Evolutionary conservation across 1,140 invertebrate genomes (phyloP), one percentile per base, ranked within the genome.

Genomic region (Hypothenemus hampei): DNA sequence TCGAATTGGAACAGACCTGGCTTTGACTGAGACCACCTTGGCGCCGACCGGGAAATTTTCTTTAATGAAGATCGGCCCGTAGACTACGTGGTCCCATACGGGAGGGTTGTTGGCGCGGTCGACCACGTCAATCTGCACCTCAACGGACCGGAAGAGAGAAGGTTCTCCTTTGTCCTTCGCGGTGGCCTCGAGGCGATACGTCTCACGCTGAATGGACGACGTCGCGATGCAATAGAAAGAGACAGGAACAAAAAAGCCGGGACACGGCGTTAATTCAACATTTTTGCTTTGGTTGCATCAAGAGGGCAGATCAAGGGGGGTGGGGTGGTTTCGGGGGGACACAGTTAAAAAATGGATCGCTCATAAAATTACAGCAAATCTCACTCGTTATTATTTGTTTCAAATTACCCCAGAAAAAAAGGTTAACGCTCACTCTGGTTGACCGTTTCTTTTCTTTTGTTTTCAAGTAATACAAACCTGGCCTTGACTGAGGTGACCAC

Each of bases 111-210:
- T 95, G 65, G 89, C 89, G 75, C 92, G 86, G 80, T 96, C 91
- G 79, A 95, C 93, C 78, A 95, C 91, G 81, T 95, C 93, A 80
- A 96, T 93, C 77, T 93, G 87, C 77, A 96, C 91, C 78, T 94
- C 92, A 77, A 96, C 92, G 73, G 89, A 89, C 79, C 91, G 82
- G 72, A 89, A 91, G 74, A 93, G 83, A 76, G 89, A 85, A 74
- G 91, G 89, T 76, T 85, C 90, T 72, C 92, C 92, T 82, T 92
- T 93, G 81, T 95, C 93, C 85, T 91, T 84, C 77, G 92, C 93
- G 81, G 90, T 92, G 73, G 92, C 93, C 81, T 92, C 89, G 85
- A 96, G 82, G 80, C 91, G 92, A 85, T 94, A 96, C 70, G 90
- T 91, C 82, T 94, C 91, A 79, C 90, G 87, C 91, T 95, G 86